A percentile compares a stretch with the other conserved stretches of the same genome.
Conservation (phyloP, 2,797 vertebrate genomes). For the Gymnoscopelus braueri region DNA sequence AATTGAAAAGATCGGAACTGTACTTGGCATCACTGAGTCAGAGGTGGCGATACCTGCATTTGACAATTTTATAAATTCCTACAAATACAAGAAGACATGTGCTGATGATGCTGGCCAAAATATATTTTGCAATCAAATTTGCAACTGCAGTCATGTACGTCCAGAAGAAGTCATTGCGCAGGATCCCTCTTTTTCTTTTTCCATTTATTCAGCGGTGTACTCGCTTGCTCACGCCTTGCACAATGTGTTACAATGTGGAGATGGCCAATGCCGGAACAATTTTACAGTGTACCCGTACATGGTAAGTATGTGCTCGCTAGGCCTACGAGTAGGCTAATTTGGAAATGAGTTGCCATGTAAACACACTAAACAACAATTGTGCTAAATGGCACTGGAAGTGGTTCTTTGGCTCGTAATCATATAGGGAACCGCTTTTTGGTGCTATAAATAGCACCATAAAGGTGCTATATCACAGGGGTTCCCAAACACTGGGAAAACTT, state of each 20-base stretch:
- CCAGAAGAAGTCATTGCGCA: constrained; percentile 15
- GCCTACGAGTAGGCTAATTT: not conserved
- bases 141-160: constrained; percentile 58
- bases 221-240: constrained; percentile 85
- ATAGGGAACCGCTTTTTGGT: too few species aligned
- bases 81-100: not conserved
- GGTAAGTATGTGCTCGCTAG: constrained; percentile 70
- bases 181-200: constrained; percentile 74
- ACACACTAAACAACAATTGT: too few species aligned
- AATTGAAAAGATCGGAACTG: constrained; percentile 75
- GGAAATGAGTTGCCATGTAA: too few species aligned
- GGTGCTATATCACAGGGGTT: too few species aligned
- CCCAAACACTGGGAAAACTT: too few species aligned
- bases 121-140: constrained; percentile 71
- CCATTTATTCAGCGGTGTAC: constrained; percentile 80
- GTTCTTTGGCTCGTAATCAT: too few species aligned
- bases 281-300: constrained; percentile 78
- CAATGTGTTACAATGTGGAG: constrained; percentile 76
- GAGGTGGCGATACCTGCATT: constrained; percentile 68
- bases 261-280: constrained; percentile 62
- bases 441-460: too few species aligned
- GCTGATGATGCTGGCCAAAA: constrained; percentile 1
- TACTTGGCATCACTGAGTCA: constrained; percentile 81
- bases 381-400: too few species aligned
- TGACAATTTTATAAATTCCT: constrained; percentile 68